Evolutionary conservation across 2,888 invertebrate genomes (phyloP).

Genomic region (Drosophila glabriapex): DNA sequence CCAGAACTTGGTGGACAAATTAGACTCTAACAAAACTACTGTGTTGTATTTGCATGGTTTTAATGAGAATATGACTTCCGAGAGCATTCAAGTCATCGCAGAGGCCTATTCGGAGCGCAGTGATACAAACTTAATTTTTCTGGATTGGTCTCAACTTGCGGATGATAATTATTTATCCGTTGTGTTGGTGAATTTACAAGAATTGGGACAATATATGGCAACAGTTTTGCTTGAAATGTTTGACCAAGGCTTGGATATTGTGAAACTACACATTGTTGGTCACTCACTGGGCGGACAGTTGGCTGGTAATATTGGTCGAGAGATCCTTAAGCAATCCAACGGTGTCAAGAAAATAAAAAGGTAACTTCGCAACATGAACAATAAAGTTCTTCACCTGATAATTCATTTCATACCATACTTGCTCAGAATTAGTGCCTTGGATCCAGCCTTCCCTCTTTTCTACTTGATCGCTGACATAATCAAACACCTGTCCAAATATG

Average conservation of each 20-base stretch:
- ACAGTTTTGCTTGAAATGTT: conserved; percentile 80
- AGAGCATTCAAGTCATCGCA: conserved; percentile 86
- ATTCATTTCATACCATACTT: neutral
- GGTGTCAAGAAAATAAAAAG: conserved; percentile 62
- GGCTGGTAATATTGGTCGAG: conserved; percentile 83
- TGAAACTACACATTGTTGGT: conserved; percentile 83
- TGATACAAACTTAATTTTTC: conserved; percentile 82
- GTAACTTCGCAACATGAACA: conserved; percentile 25
- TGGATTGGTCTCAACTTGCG: conserved; percentile 84
- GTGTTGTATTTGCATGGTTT: conserved; percentile 88
- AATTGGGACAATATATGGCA: conserved; percentile 80
- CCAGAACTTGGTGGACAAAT: conserved; percentile 70
- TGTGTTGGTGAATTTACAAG: conserved; percentile 82
- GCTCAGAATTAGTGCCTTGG: conserved; percentile 87
- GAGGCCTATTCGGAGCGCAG: conserved; percentile 82
- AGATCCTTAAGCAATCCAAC: conserved; percentile 58
- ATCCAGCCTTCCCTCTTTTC: conserved; percentile 88
- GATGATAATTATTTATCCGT: conserved; percentile 84
- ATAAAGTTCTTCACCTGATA: neutral
- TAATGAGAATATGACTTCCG: conserved; percentile 87
- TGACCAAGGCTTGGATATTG: conserved; percentile 79
- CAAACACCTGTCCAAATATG: conserved; percentile 86
- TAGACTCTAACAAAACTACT: conserved; percentile 86
- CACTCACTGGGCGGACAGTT: conserved; percentile 85
- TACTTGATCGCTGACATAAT: conserved; percentile 82